Evolutionary conservation across 1,140 invertebrate species (phyloP), one percentile per base, ranked within the genome.

Genomic region (Habropoda laboriosa): DNA sequence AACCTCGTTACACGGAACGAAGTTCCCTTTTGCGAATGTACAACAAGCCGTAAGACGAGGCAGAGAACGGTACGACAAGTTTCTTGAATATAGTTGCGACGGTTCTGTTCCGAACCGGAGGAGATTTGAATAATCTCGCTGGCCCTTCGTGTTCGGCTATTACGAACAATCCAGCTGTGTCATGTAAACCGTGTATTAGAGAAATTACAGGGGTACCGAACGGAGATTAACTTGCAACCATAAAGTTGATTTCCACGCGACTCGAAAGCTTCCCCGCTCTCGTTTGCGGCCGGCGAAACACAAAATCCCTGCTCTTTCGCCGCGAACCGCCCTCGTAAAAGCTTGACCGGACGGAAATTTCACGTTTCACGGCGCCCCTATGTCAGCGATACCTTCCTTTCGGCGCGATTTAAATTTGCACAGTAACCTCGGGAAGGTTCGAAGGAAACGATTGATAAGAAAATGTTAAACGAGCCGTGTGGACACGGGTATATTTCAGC

Each of bases 181-280:
- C 66, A 8, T 71, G 75, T 77, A 77, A 77, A 77, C 66, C 42
- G 24, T 77, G 75, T 68, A 77, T 77, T 27, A 71, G 66, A 77
- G 66, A 77, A 71, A 77, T 77, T 60, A 35, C 40, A n/a, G 64
- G 27, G 47, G 21, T n/a, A 35, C 13, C 7, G 40, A 18, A 38
- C 3, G n/a, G 32, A 24, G 53, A 64, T 74, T 74, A 64, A 66
- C 24, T 64, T 18, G 18, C 60, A 5, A n/a, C 24, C 35, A 6
- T 32, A 49, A 74, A n/a, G 24, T 49, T 40, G 21, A 64, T 64
- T 24, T 47, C 42, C 18, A n/a, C 21, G 30, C 18, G 16, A 32
- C 47, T 27, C 8, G 24, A 13, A n/a, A 51, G n/a, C n/a, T n/a
- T n/a, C n/a, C n/a, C n/a, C n/a, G n/a, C n/a, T n/a, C n/a, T n/a